A percentile compares a stretch with the other conserved stretches of the same genome.
Evolutionary conservation across 1,140 invertebrate species (phyloP).

Genomic region (Habropoda laboriosa): DNA sequence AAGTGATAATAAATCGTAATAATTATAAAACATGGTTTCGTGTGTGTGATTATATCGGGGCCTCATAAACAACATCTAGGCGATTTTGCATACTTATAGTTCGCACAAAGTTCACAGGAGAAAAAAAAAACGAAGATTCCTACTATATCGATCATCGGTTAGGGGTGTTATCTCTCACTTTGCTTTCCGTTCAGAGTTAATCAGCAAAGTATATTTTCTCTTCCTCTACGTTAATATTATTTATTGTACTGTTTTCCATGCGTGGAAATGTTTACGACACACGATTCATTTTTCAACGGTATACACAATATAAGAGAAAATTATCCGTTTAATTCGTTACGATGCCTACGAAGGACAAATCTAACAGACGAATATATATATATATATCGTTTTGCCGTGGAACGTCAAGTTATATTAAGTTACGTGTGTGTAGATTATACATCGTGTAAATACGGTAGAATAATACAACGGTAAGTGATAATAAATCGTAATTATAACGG

Average conservation of each 20-base stretch:
- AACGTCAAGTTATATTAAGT: constrained; percentile 11
- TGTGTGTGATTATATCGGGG: constrained; percentile 25
- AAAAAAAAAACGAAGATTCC: constrained; percentile 7
- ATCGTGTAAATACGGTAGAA: background rate
- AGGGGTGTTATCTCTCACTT: too few relatives aligned
- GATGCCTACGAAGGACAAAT: constrained; percentile 12
- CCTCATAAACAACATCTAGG: constrained; percentile 57
- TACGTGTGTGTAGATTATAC: constrained; percentile 16
- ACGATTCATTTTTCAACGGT: background rate
- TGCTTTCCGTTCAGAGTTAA: too few relatives aligned
- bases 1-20: constrained; percentile 9
- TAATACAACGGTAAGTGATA: too few relatives aligned
- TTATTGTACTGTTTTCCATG: too few relatives aligned
- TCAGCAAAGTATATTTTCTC: background rate
- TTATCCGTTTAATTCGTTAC: constrained; percentile 8
- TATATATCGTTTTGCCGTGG: background rate
- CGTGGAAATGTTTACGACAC: background rate
- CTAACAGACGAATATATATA: constrained; percentile 12
- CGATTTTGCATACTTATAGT: constrained; percentile 58
- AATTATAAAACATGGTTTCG: too few relatives aligned
- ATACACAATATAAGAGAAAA: constrained; percentile 1
- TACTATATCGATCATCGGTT: background rate
- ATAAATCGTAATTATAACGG: constrained; percentile 1
- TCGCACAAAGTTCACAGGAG: constrained; percentile 12
- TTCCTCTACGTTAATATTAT: too few relatives aligned